A percentile compares a stretch with the other conserved stretches of the same genome.
phyloP scores from a whole-genome alignment of 1,140 invertebrate species.

The Aphelenchoides fujianensis region DNA sequence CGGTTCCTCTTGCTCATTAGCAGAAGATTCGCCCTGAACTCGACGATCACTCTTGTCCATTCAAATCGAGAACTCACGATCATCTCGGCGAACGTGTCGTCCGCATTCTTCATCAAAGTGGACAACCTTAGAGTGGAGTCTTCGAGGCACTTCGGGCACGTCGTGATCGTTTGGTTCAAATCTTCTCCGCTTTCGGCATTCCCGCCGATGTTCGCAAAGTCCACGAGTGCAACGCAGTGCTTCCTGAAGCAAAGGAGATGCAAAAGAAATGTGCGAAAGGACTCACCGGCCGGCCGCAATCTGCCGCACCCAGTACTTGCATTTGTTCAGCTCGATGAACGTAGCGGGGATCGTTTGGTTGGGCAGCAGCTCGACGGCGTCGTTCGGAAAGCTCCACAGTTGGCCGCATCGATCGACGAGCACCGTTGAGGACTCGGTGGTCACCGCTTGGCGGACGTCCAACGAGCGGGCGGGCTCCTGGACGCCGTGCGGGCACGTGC shows the following conservation, averaged over 20 bases:
- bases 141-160: conserved; percentile 15
- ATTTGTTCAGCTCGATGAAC: conserved; percentile 15
- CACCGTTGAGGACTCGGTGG: not conserved
- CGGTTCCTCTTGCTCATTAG: too few relatives aligned
- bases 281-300: not conserved
- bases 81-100: conserved; percentile 2
- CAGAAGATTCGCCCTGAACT: too few relatives aligned
- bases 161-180: not conserved
- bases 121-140: conserved; percentile 19
- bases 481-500: not conserved
- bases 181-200: not conserved
- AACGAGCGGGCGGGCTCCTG: not conserved
- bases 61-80: too few relatives aligned
- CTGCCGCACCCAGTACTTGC: not conserved
- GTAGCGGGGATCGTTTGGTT: conserved; percentile 13
- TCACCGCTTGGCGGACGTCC: not conserved
- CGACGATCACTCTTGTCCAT: too few relatives aligned
- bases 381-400: conserved; percentile 8
- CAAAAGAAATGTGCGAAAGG: not conserved
- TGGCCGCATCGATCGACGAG: not conserved
- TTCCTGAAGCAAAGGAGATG: not conserved
- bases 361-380: not conserved
- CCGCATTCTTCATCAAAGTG: conserved; percentile 19
- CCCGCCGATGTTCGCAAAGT: conserved; percentile 6
- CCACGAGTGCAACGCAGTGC: conserved; percentile 10